Conservation (phyloP, 1,140 invertebrate genomes). For the Panonychus citri region DNA sequence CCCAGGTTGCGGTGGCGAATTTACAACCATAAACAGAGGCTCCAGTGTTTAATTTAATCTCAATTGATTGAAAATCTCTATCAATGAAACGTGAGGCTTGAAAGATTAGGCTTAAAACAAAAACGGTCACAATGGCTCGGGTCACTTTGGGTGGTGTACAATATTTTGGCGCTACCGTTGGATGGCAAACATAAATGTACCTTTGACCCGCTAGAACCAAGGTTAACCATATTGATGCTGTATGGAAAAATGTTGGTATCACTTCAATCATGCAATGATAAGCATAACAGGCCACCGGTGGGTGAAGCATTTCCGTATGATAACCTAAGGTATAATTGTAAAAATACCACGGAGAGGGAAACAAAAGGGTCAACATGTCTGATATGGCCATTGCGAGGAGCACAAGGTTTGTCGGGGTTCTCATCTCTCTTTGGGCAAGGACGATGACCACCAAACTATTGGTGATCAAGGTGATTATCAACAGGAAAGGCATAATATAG, state of each 20-base stretch:
- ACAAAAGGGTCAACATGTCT: conserved; percentile 70
- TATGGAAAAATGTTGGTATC: conserved; percentile 66
- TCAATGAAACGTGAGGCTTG: conserved; percentile 57
- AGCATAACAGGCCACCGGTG: conserved; percentile 45
- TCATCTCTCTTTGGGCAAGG: conserved; percentile 34
- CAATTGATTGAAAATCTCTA: conserved; percentile 22
- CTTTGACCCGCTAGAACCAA: conserved; percentile 60
- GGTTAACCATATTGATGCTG: conserved; percentile 72
- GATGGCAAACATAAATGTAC: conserved; percentile 77
- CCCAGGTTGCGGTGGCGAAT: conserved; percentile 60
- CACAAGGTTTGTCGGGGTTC: conserved; percentile 41
- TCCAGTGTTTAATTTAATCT: conserved; percentile 40
- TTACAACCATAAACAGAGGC: conserved; percentile 30
- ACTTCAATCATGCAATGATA: conserved; percentile 42
- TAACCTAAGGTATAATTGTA: conserved; percentile 75
- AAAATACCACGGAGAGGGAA: conserved; percentile 60
- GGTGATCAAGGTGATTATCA: conserved; percentile 63
- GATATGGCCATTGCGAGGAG: conserved; percentile 64
- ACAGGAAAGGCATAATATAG: conserved; percentile 54
- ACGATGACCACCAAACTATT: conserved; percentile 65
- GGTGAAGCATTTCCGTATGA: conserved; percentile 47
- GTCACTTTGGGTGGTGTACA: conserved; percentile 61
- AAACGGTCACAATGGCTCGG: conserved; percentile 47
- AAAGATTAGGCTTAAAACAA: conserved; percentile 44
- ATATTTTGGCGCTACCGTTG: conserved; percentile 52